Evolutionary conservation across 2,888 invertebrate species (phyloP).

Genomic region (Crepidodera aurea): DNA sequence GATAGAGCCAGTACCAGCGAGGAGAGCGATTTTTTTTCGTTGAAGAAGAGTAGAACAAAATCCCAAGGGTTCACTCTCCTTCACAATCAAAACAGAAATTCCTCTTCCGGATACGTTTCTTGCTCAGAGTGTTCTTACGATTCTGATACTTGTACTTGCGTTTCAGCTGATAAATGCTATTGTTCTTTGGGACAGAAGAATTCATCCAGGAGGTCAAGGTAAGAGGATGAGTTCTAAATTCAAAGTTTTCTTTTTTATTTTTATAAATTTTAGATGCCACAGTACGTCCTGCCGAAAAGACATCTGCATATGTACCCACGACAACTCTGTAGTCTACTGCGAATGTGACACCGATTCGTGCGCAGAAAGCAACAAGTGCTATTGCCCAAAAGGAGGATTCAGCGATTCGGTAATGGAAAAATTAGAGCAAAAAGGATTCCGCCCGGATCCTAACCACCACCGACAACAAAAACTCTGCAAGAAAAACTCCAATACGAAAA

Average conservation of each 20-base stretch:
- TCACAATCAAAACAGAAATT: conserved; percentile 56
- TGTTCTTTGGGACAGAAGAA: conserved; percentile 75
- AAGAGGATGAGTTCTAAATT: neutral
- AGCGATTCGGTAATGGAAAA: conserved; percentile 62
- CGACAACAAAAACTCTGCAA: conserved; percentile 57
- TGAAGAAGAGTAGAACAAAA: conserved; percentile 54
- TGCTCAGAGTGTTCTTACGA: conserved; percentile 89
- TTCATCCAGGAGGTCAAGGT: conserved; percentile 46
- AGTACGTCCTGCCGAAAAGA: conserved; percentile 61
- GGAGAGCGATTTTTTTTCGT: conserved; percentile 62
- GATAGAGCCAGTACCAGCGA: conserved; percentile 59
- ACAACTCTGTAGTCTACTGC: conserved; percentile 67
- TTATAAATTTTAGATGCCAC: neutral
- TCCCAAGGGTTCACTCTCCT: conserved; percentile 42
- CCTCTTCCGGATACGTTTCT: conserved; percentile 76
- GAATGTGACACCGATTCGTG: conserved; percentile 88
- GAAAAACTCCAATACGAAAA: conserved; percentile 57
- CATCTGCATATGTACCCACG: conserved; percentile 72
- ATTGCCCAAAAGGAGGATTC: conserved; percentile 64
- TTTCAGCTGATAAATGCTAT: conserved; percentile 83
- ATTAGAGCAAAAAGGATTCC: conserved; percentile 63
- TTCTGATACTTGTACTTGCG: conserved; percentile 82
- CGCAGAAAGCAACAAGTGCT: conserved; percentile 87
- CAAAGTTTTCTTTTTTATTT: neutral
- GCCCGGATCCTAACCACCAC: conserved; percentile 44